Evolutionary conservation across 2,888 invertebrate genomes (phyloP), one percentile per base, ranked within the genome.

Genomic region (Prenolepis imparis): DNA sequence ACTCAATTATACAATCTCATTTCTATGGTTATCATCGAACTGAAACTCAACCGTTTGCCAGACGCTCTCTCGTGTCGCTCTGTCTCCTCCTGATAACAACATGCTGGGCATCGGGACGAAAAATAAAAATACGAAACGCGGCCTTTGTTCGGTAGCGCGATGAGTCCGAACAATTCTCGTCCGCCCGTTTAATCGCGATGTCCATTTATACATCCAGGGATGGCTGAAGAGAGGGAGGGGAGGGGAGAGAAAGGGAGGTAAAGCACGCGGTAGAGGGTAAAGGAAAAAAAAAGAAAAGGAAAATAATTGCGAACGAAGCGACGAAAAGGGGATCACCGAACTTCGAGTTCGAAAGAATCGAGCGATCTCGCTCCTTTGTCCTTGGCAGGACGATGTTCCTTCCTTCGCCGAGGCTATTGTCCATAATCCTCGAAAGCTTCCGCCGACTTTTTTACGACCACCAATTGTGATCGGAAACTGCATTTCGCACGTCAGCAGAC

Each of bases 31-130:
- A 8, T 44, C 57, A 44, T 59, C 57, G 55, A 78, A 80, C 72
- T 70, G 78, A 61, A 52, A 83, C 77, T 61, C 83, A 48, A 8
- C 3, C 52, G n/a, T 52, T 44, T 44, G 6, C 6, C 32, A 66
- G 52, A 55, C 72, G 48, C 70, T 41, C 48, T 63, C 36, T 63
- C 57, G 61, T 82, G 74, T 85, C 44, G 68, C 83, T 18, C 48
- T 85, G 86, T 55, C 77, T 67, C 57, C 72, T 68, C 72, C 86
- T 85, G 89, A 89, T 89, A 89, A 89, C 89, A 89, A 84, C 89
- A 82, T 80, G 75, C 61, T 52, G 55, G 36, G 70, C 84, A 72
- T 83, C 83, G 78, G 24, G 41, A 28, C 78, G 80, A 81, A 87
- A 41, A 89, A 88, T 89, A 89, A 89, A 89, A 86, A 75, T 72